Conservation (phyloP, 2,888 invertebrate species). For the Clunio marinus region DNA sequence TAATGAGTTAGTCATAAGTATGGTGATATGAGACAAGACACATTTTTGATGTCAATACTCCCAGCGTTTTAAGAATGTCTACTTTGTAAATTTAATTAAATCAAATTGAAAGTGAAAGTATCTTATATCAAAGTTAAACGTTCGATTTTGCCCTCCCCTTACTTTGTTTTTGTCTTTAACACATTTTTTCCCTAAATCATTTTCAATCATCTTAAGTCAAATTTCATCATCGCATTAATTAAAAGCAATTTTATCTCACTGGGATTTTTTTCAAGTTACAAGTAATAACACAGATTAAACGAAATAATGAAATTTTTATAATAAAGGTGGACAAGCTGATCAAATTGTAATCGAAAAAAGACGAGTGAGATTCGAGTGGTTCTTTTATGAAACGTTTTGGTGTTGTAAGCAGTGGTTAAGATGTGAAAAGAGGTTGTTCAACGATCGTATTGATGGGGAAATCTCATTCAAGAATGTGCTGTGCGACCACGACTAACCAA, state of each 20-base stretch:
- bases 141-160: too few species aligned
- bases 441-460: constrained; percentile 21
- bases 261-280: not conserved
- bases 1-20: constrained; percentile 22
- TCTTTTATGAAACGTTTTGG: not conserved
- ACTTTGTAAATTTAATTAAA: too few species aligned
- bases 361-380: too few species aligned
- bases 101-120: too few species aligned
- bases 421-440: not conserved
- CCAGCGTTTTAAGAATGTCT: too few species aligned
- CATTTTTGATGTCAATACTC: too few species aligned
- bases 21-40: constrained; percentile 5
- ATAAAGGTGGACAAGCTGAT: constrained; percentile 29
- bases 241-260: too few species aligned
- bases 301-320: constrained; percentile 1
- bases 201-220: too few species aligned
- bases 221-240: too few species aligned
- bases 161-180: too few species aligned
- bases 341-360: constrained; percentile 23
- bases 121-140: too few species aligned
- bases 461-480: constrained; percentile 20
- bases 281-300: constrained; percentile 19
- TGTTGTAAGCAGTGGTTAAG: constrained; percentile 12
- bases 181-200: too few species aligned
- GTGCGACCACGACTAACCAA: not conserved